A percentile compares a stretch with the other conserved stretches of the same genome.
phyloP scores from a whole-genome alignment of 2,797 vertebrate species.

The Coluber constrictor region DNA sequence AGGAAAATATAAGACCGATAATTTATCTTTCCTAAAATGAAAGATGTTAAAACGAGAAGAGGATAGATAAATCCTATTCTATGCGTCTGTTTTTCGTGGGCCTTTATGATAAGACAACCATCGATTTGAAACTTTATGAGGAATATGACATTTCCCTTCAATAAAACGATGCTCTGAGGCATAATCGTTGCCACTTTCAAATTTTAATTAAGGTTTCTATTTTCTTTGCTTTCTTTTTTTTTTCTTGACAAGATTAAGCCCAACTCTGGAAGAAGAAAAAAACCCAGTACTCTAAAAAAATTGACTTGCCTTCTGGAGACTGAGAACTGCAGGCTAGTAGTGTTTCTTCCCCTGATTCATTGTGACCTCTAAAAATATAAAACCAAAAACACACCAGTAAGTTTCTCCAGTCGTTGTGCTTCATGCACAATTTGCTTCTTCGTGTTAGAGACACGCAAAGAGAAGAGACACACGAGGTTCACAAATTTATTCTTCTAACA shows the following conservation, averaged over 20 bases:
- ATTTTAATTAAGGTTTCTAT: not conserved
- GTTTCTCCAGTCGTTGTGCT: not conserved
- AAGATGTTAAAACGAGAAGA: not conserved
- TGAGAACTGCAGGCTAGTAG: slow-evolving; percentile 54
- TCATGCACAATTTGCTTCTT: not conserved
- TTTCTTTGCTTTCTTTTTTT: not conserved
- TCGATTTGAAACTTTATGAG: not conserved
- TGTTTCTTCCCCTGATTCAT: slow-evolving; percentile 49
- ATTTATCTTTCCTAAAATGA: not conserved
- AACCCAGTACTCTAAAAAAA: not conserved
- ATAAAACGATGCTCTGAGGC: not conserved
- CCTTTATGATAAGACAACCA: not conserved
- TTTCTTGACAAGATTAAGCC: not conserved
- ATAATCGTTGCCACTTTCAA: not conserved
- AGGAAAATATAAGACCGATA: not conserved
- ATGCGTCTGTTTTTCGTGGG: not conserved
- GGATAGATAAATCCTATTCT: not conserved
- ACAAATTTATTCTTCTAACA: not conserved
- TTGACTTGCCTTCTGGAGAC: slow-evolving; percentile 68
- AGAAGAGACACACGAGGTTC: not conserved
- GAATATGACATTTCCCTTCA: not conserved
- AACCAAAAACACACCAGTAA: not conserved
- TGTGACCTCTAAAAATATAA: slow-evolving; percentile 58
- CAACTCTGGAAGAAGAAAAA: not conserved
- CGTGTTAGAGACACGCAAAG: not conserved